Evolutionary conservation across 1,140 invertebrate genomes (phyloP).

Genomic region (Drosophila murphyi): DNA sequence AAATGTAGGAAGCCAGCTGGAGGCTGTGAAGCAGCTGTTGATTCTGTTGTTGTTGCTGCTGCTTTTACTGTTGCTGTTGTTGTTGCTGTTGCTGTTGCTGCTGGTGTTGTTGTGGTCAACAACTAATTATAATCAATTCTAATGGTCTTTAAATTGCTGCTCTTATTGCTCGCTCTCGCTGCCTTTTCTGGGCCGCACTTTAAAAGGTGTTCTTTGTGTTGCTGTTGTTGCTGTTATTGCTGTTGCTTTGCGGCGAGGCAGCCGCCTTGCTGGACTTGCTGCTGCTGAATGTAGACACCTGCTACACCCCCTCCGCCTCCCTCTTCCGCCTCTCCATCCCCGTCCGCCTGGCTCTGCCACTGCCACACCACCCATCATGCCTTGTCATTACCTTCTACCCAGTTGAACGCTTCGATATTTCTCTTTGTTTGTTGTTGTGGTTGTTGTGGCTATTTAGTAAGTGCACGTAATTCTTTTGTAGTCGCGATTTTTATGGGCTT

Average conservation of each 20-base stretch:
- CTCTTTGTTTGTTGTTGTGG: slow-evolving; percentile 27
- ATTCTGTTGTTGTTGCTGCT: slow-evolving; percentile 2
- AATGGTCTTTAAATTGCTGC: slow-evolving; percentile 82
- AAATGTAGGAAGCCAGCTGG: background rate
- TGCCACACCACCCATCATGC: background rate
- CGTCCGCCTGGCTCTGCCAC: too few relatives aligned
- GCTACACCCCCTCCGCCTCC: background rate
- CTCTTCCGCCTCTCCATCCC: background rate
- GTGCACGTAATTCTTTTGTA: slow-evolving; percentile 64
- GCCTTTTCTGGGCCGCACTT: slow-evolving; percentile 70
- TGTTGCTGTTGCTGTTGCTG: slow-evolving; percentile 14
- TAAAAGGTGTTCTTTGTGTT: slow-evolving; percentile 63
- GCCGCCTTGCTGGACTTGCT: slow-evolving; percentile 58
- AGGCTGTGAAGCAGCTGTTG: background rate
- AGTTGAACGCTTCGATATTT: slow-evolving; percentile 31
- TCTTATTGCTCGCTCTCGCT: slow-evolving; percentile 47
- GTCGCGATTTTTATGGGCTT: slow-evolving; percentile 69
- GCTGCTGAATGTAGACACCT: slow-evolving; percentile 4
- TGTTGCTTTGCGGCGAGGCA: slow-evolving; percentile 36
- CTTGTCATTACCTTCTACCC: background rate
- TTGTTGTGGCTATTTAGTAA: slow-evolving; percentile 61
- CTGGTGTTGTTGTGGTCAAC: slow-evolving; percentile 38
- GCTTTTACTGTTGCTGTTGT: slow-evolving; percentile 11
- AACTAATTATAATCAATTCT: slow-evolving; percentile 84
- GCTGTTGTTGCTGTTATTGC: slow-evolving; percentile 10